phyloP scores from a whole-genome alignment of 2,797 vertebrate species.

The Rhincodon typus region DNA sequence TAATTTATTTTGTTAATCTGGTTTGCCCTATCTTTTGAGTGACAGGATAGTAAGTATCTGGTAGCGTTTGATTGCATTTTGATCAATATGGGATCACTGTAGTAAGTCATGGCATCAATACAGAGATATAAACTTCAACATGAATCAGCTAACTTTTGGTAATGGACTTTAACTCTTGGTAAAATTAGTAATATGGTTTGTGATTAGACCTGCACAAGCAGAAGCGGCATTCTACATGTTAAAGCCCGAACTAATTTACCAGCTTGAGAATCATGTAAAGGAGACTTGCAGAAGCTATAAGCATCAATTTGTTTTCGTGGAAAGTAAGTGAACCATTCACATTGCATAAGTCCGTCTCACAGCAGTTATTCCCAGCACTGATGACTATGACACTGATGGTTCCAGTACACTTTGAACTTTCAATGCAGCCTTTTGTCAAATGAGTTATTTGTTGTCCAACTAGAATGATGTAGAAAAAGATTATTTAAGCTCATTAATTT shows the following conservation, averaged over 20 bases:
- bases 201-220: not conserved
- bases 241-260: not conserved
- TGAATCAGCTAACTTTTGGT: not conserved
- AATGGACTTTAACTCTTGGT: not conserved
- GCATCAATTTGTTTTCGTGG: not conserved
- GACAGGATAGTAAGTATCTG: not conserved
- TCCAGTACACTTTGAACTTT: not conserved
- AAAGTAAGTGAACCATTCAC: not conserved
- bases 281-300: not conserved
- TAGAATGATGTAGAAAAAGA: not conserved
- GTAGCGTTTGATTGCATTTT: not conserved
- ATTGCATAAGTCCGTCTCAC: not conserved
- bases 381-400: not conserved
- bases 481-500: not conserved
- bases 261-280: not conserved
- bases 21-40: not conserved
- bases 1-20: not conserved
- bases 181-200: not conserved
- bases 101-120: not conserved
- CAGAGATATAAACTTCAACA: not conserved
- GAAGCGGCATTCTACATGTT: not conserved
- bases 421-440: constrained; percentile 1
- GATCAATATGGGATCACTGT: not conserved
- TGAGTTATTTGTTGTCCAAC: not conserved
- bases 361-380: not conserved